Base-by-base conservation (phyloP, 53 echinoderm and acorn worm genomes). In the Patiria pectinifera region DNA sequence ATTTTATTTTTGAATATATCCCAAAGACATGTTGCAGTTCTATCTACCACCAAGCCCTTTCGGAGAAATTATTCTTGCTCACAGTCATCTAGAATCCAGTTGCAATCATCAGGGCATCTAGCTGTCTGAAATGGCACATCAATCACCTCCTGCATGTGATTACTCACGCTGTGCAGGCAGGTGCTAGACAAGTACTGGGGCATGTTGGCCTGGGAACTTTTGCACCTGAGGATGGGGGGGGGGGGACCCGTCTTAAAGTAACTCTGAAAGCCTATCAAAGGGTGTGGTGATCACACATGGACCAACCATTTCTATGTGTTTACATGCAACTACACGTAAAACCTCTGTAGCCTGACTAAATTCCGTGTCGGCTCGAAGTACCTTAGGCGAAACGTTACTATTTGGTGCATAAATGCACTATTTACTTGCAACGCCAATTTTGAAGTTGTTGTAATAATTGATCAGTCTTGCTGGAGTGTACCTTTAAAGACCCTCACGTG, bases 131-230 rank as follows among this genome's bases (percentile, higher is more conserved):
- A 62, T 63, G 62, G 62, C 23, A 15, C 84, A 84, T 84, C 84
- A 84, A 84, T 84, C 84, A 84, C 84, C 62, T 62, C 62, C 62
- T 14, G 35, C 62, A 18, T 70, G 70, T 70, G 5, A 4, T 62
- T 62, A 62, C 43, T 15, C 25, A 25, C 35, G 35, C 35, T 35
- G 35, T 35, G 62, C 84, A 61, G 61, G 62, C 63, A 84, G 84
- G 84, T 84, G 84, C 62, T 43, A 43, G 43, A 14, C 35, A 60
- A 23, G 18, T 22, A 16, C 60, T 23, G 4, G 18, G 61, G 11
- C 84, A 15, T 70, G 14, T 21, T 43, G 43, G 83, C 61, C 84
- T 84, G 63, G 35, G 62, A 83, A 83, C 35, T 25, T 23, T 26
- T 25, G 11, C 62, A 83, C 22, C 25, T 62, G 23, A 60, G 60